A percentile compares a stretch with the other conserved stretches of the same genome.
Evolutionary conservation across 2,797 vertebrate species (phyloP).

Genomic region (Manis javanica): DNA sequence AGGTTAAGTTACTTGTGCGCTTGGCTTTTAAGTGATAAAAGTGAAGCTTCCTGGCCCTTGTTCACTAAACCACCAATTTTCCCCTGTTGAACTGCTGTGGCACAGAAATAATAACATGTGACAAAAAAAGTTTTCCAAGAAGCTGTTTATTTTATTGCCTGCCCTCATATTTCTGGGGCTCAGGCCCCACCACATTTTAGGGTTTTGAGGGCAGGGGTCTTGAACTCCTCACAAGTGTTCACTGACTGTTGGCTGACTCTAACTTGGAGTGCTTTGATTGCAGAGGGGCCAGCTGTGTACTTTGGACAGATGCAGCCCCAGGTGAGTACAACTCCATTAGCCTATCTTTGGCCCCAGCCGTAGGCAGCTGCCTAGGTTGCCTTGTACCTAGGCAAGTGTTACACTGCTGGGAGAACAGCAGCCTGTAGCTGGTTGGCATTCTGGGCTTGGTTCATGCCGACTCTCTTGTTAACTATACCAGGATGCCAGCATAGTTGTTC

Average conservation of each 20-base stretch:
- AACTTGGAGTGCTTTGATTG: slow-evolving; percentile 55
- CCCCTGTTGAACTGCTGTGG: not conserved
- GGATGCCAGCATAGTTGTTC: slow-evolving; percentile 73
- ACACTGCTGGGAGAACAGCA: slow-evolving; percentile 80
- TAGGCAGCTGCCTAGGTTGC: slow-evolving; percentile 81
- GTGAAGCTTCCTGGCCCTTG: not conserved
- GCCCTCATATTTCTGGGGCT: not conserved
- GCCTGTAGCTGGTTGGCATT: slow-evolving; percentile 77
- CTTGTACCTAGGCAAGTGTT: slow-evolving; percentile 79
- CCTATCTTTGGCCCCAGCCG: slow-evolving; percentile 54
- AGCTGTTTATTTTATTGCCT: not conserved
- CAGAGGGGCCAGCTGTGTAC: not conserved
- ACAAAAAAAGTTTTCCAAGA: not conserved
- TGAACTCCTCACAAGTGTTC: not conserved
- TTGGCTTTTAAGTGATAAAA: not conserved
- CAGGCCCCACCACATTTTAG: not conserved
- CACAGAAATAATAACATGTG: not conserved
- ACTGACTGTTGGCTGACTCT: slow-evolving; percentile 2
- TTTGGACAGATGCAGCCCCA: not conserved
- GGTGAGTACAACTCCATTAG: slow-evolving; percentile 31
- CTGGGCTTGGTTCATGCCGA: slow-evolving; percentile 74
- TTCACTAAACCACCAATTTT: not conserved
- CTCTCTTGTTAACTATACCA: slow-evolving; percentile 70
- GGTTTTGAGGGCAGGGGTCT: not conserved
- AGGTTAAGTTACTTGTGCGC: not conserved